A percentile compares a stretch with the other conserved stretches of the same genome.
Evolutionary conservation across 2,797 vertebrate genomes (phyloP).

Genomic region (Crocidura indochinensis): DNA sequence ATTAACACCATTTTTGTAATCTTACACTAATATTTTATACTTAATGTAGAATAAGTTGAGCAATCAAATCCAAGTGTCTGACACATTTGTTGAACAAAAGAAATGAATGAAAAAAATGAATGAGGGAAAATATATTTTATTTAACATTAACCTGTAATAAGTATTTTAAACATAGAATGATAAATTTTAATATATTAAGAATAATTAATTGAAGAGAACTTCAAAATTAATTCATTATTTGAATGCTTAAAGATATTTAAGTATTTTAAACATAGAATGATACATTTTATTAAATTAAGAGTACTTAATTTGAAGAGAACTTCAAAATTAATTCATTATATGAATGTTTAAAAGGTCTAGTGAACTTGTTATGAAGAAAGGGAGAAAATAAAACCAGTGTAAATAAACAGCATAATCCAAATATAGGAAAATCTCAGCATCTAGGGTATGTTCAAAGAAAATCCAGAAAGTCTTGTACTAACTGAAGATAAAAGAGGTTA

Average conservation of each 20-base stretch:
- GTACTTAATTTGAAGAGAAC: conserved; percentile 16
- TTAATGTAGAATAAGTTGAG: conserved; percentile 50
- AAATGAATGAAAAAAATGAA: conserved; percentile 51
- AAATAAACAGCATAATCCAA: neutral
- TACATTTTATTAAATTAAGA: neutral
- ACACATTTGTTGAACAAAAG: conserved; percentile 36
- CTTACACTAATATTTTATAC: conserved; percentile 47
- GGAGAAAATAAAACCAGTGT: neutral
- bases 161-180: conserved; percentile 51
- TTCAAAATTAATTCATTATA: conserved; percentile 25
- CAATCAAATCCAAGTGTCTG: conserved; percentile 20
- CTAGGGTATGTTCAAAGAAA: conserved; percentile 21
- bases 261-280: conserved; percentile 51
- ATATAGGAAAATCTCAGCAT: conserved; percentile 2
- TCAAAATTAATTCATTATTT: conserved; percentile 23
- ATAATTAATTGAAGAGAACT: conserved; percentile 28
- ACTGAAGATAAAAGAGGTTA: neutral
- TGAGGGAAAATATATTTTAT: neutral
- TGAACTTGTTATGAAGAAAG: conserved; percentile 49
- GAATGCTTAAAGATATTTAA: too few relatives aligned
- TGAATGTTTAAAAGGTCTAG: conserved; percentile 38
- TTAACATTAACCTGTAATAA: neutral
- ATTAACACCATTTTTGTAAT: conserved; percentile 21
- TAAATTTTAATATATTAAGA: neutral
- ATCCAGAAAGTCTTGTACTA: neutral